Evolutionary conservation across 35 echinoderm and acorn worm genomes (phyloP).

Genomic region (Amphiura filiformis): DNA sequence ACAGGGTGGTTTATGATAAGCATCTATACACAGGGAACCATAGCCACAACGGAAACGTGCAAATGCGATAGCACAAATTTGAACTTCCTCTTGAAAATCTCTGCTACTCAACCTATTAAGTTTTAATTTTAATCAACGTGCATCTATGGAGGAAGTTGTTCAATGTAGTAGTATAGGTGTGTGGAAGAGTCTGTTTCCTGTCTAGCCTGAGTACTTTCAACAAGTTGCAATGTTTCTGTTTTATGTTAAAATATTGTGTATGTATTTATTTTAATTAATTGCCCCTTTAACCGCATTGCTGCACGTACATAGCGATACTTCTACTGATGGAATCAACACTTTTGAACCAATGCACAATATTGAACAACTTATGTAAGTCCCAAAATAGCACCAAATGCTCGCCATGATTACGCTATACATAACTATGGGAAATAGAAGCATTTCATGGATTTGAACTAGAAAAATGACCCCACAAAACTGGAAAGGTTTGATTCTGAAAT

Average conservation of each 20-base stretch:
- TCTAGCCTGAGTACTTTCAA: constrained; percentile 8
- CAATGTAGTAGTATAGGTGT: not conserved
- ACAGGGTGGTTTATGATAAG: not conserved
- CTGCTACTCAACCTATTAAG: not conserved
- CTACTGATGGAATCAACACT: too few relatives aligned
- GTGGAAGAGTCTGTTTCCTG: not conserved
- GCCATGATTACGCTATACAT: too few relatives aligned
- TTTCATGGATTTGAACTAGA: too few relatives aligned
- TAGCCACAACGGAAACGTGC: not conserved
- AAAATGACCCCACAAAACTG: too few relatives aligned
- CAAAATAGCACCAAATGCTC: too few relatives aligned
- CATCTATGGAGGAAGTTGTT: not conserved
- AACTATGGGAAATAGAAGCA: too few relatives aligned
- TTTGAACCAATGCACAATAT: too few relatives aligned
- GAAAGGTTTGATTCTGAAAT: too few relatives aligned
- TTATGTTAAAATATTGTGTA: not conserved
- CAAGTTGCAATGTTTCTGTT: not conserved
- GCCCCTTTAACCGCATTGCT: constrained; percentile 1
- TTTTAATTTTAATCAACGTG: not conserved
- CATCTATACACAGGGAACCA: not conserved
- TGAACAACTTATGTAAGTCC: too few relatives aligned
- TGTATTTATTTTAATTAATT: constrained; percentile 14
- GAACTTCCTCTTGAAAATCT: constrained; percentile 1
- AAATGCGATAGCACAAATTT: not conserved
- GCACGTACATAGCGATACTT: too few relatives aligned